A percentile compares a stretch with the other conserved stretches of the same genome.
Evolutionary conservation across 2,888 invertebrate species (phyloP).

Genomic region (Idaea dimidiata): DNA sequence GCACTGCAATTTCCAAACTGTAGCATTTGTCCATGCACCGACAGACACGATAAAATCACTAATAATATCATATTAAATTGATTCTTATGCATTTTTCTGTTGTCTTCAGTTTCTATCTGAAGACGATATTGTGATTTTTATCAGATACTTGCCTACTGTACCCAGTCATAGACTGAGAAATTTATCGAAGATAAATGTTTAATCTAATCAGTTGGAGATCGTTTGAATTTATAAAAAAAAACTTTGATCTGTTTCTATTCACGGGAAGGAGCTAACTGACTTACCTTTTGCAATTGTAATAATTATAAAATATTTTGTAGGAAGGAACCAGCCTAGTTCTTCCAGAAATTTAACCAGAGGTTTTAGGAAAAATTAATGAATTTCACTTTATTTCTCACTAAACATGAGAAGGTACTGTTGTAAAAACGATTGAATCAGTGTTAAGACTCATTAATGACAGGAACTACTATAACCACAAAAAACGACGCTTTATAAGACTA

Average conservation of each 20-base stretch:
- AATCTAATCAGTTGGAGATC: too few relatives aligned
- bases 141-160: not conserved
- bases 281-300: too few relatives aligned
- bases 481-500: constrained; percentile 50
- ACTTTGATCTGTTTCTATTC: not conserved
- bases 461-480: constrained; percentile 34
- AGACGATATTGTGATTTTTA: not conserved
- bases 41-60: constrained; percentile 23
- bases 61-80: constrained; percentile 26
- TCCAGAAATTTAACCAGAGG: too few relatives aligned
- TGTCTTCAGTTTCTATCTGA: not conserved
- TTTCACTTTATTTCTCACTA: too few relatives aligned
- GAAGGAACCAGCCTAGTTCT: too few relatives aligned
- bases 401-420: too few relatives aligned
- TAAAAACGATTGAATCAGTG: not conserved
- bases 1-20: constrained; percentile 59
- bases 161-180: not conserved
- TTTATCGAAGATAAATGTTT: not conserved
- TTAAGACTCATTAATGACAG: constrained; percentile 5
- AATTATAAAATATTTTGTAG: too few relatives aligned
- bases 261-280: not conserved
- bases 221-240: not conserved
- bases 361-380: too few relatives aligned
- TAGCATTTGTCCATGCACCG: constrained; percentile 49
- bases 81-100: constrained; percentile 35